Conservation (phyloP, 2,113 vertebrate genomes). For the Grammomys dolichurus region DNA sequence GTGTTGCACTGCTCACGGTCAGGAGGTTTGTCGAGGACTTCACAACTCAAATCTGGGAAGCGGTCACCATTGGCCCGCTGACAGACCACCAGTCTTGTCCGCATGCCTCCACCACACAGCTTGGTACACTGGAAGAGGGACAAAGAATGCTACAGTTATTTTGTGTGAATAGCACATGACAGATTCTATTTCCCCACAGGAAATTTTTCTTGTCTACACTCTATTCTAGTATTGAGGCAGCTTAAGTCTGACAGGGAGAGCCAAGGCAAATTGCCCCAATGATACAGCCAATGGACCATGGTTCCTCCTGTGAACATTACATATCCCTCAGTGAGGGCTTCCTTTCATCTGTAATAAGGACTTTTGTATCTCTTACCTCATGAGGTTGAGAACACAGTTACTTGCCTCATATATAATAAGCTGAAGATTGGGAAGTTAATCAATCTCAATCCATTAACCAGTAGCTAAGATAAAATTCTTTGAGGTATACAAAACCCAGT, state of each 20-base stretch:
- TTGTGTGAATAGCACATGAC: not conserved
- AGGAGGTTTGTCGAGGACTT: constrained; percentile 97
- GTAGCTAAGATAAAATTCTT: constrained; percentile 1
- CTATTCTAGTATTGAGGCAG: not conserved
- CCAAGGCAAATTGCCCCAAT: too few relatives aligned
- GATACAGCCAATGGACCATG: not conserved
- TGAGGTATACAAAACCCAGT: not conserved
- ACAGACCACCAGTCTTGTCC: constrained; percentile 96
- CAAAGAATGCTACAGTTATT: constrained; percentile 37
- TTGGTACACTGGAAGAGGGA: constrained; percentile 91
- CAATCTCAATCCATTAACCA: not conserved
- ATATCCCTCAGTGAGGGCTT: not conserved
- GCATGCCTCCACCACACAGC: constrained; percentile 94
- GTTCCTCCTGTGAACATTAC: not conserved
- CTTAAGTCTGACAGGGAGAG: not conserved
- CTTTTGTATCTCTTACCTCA: not conserved
- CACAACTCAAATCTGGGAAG: constrained; percentile 97
- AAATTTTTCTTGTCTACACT: not conserved
- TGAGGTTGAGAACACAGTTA: not conserved
- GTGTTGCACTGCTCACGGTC: constrained; percentile 98
- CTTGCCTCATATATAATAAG: not conserved
- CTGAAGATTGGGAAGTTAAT: not conserved
- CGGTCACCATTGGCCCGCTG: constrained; percentile 95
- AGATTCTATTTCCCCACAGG: not conserved
- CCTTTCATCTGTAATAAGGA: not conserved